Evolutionary conservation across 2,888 invertebrate genomes (phyloP).

Genomic region (Tenthredo scrophulariae): DNA sequence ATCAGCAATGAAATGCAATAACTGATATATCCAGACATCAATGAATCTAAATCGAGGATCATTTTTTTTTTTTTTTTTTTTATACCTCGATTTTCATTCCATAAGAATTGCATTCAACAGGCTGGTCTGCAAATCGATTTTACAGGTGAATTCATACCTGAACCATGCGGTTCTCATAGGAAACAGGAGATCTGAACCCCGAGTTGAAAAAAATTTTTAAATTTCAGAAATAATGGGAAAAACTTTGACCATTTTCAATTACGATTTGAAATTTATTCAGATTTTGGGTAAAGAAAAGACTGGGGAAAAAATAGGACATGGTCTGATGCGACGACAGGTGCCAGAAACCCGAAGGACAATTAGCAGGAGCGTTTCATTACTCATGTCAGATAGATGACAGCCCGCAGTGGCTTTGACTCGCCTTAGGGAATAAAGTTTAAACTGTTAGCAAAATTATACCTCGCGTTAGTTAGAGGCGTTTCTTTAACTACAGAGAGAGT

Average conservation of each 20-base stretch:
- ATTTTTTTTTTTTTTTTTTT: background rate
- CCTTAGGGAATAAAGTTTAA: background rate
- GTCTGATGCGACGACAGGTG: background rate
- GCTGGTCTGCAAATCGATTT: background rate
- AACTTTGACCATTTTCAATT: background rate
- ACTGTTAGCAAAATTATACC: background rate
- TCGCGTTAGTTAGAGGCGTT: background rate
- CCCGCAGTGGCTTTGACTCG: background rate
- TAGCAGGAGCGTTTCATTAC: background rate
- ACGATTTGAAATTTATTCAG: background rate
- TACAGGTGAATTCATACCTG: background rate
- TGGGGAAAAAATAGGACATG: background rate
- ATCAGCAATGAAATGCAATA: background rate
- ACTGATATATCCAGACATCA: background rate
- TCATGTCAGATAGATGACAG: background rate
- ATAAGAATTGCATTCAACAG: slow-evolving; percentile 45
- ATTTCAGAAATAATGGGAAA: background rate
- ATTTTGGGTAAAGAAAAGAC: no score
- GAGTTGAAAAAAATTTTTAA: background rate
- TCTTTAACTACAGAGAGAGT: background rate
- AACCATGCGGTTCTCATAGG: background rate
- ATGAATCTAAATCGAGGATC: background rate
- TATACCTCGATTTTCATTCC: background rate
- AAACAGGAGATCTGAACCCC: background rate
- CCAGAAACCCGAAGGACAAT: background rate